Evolutionary conservation across 2,797 vertebrate genomes (phyloP), one percentile per base, ranked within the genome.

Genomic region (Hyperoplus lanceolatus): DNA sequence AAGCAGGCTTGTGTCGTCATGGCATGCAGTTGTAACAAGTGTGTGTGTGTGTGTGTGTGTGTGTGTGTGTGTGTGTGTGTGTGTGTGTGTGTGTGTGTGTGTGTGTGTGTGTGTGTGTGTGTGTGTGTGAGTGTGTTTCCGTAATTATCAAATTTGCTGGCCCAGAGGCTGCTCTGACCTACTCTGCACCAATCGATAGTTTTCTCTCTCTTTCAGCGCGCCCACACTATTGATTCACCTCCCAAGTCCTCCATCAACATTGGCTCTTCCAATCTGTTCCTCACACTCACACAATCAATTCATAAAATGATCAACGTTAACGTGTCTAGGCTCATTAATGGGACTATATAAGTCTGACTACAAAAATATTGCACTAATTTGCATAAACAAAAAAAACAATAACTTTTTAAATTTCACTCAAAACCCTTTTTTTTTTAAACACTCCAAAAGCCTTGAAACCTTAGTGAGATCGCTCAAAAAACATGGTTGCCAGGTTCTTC

Each of bases 1-100:
- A 29, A 51, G 67, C 51, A 21, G 12, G 15, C n/a, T 90, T 86
- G 79, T 70, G 61, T 74, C 82, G 87, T 46, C 53, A 49, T 59
- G 55, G 29, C 67, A 50, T 39, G 41, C 54, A 81, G 63, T 75
- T 54, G 14, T 39, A 39, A 59, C 8, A 57, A 70, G 51, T 64
- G 58, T 18, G 56, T 13, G 38, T 13, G n/a, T 41, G 3, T 39
- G 29, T 29, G 29, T 29, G 29, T 29, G 29, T 3, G 29, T 29
- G 29, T 3, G 29, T 29, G 29, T 29, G 51, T 64, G 58, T 18
- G 56, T 13, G 38, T 13, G n/a, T 41, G 3, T 56, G 42, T 41
- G 7, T 58, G 36, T 62, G 56, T 29, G 53, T 14, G 21, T 15
- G 29, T 5, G 0, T n/a, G 6, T 16, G 38, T 43, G 36, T 7